Percentiles rank a stretch among this genome's conserved stretches.
Conservation (phyloP, 1,140 invertebrate genomes). For the Drosophila suzukii region DNA sequence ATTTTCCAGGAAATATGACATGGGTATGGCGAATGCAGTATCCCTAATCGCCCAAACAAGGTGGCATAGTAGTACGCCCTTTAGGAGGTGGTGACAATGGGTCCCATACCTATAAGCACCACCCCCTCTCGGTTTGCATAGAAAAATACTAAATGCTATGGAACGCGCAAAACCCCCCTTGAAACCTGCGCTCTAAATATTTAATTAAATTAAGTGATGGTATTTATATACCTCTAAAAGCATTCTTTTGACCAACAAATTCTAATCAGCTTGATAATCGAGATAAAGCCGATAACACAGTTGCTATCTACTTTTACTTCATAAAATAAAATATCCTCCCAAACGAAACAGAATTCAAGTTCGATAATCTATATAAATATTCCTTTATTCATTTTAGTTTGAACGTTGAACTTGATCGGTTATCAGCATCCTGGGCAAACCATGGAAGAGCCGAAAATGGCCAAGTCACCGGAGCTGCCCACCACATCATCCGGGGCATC, state of each 20-base stretch:
- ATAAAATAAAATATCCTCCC: not conserved
- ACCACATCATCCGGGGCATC: conserved; percentile 33
- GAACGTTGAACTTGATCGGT: not conserved
- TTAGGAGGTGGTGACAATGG: not conserved
- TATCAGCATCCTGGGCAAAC: conserved; percentile 4
- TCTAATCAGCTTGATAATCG: too few relatives aligned
- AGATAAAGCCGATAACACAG: not conserved
- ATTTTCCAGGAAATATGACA: not conserved
- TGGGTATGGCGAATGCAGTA: not conserved
- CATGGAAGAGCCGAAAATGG: conserved; percentile 62
- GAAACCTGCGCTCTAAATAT: not conserved
- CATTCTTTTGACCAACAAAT: too few relatives aligned
- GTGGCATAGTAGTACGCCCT: not conserved
- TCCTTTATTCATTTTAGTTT: not conserved
- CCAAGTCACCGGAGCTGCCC: conserved; percentile 57
- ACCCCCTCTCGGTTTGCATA: not conserved
- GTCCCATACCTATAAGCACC: not conserved
- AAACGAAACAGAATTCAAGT: not conserved
- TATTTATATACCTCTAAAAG: too few relatives aligned
- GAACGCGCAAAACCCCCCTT: not conserved
- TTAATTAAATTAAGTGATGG: conserved; percentile 4
- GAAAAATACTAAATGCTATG: not conserved
- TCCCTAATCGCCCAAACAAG: not conserved
- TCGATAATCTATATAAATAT: too few relatives aligned
- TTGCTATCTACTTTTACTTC: not conserved